Base-by-base conservation (phyloP, 2,888 invertebrate species). In the Sminthurides aquaticus region DNA sequence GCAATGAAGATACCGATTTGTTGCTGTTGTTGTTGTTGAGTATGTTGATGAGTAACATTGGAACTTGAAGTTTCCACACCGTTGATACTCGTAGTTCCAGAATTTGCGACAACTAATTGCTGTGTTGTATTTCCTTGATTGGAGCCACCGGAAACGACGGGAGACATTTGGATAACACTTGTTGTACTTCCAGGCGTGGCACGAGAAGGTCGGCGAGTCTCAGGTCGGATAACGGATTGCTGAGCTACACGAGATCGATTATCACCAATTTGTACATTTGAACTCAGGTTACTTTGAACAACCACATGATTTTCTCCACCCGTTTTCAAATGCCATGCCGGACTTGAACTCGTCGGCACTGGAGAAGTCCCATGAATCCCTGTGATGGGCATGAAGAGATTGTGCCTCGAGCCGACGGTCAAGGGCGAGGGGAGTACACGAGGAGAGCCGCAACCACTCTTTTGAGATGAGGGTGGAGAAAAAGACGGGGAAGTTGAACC, bases 401-500 rank as follows among this genome's bases (percentile, higher is more conserved):
- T 91, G 78, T 89, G 89, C 72, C 89, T 84, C 67, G 88, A 84
- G 48, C 88, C 87, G 67, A 70, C 70, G 60, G 86, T 85, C 57
- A 87, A 83, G 15, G 77, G 84, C 67, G 87, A 85, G 77, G 86
- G 85, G 80, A 83, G 82, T 75, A 85, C 85, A 25, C 87, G 85
- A 2, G 87, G 87, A 67, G 86, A 84, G 43, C 84, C 84, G 75
- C 86, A 85, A 67, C 86, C 85, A 65, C 72, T 74, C 85, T 87
- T 64, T 67, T 73, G 73, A 29, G 74, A 73, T 26, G 73, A 61
- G 49, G 87, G 86, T 59, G 87, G 86, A 52, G 91, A 89, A 77
- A 90, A 92, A 48, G 92, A 91, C 57, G 94, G 94, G 59, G 94
- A 93, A 61, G 91, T 92, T 49, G 95, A 93, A 67, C 94, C 86